These are phyloP conservation scores for Palloptera scutellata DNA, from an alignment of 2,888 invertebrate species.

Conservation along the genomic window DNA sequence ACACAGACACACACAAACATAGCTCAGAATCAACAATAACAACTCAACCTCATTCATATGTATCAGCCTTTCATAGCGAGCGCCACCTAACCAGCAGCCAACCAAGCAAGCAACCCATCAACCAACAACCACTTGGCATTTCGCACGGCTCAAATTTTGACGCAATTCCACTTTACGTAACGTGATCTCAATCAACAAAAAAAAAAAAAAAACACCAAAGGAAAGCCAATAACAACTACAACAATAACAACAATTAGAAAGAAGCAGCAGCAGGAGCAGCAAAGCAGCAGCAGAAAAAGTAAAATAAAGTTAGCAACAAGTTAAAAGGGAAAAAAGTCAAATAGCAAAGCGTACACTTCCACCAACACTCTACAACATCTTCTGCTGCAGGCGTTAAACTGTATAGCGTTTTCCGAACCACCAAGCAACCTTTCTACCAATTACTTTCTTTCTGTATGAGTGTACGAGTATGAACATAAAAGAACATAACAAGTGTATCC, in stretches of 20 bases:
- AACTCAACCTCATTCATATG: background rate
- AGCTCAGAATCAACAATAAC: constrained; percentile 28
- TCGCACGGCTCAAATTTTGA: constrained; percentile 43
- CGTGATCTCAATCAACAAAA: constrained; percentile 55
- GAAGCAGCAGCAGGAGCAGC: constrained; percentile 21
- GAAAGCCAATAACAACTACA: constrained; percentile 7
- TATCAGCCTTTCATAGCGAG: too few relatives aligned
- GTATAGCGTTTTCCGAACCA: background rate
- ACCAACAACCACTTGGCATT: constrained; percentile 26
- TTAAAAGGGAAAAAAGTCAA: background rate
- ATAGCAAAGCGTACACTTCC: too few relatives aligned
- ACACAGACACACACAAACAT: constrained; percentile 29
- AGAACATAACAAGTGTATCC: too few relatives aligned
- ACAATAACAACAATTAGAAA: constrained; percentile 22
- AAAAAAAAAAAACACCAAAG: constrained; percentile 16
- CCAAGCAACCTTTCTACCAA: background rate
- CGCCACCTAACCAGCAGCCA: background rate
- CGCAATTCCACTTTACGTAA: constrained; percentile 58
- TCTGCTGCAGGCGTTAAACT: too few relatives aligned
- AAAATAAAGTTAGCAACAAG: constrained; percentile 3
- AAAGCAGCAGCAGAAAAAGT: constrained; percentile 21
- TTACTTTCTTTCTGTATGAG: too few relatives aligned
- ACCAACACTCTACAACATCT: too few relatives aligned
- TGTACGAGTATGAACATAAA: too few relatives aligned
- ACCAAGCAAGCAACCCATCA: background rate